These are phyloP conservation scores for Amyelois transitella DNA, from an alignment of 1,140 invertebrate species.

Conservation along the genomic window DNA sequence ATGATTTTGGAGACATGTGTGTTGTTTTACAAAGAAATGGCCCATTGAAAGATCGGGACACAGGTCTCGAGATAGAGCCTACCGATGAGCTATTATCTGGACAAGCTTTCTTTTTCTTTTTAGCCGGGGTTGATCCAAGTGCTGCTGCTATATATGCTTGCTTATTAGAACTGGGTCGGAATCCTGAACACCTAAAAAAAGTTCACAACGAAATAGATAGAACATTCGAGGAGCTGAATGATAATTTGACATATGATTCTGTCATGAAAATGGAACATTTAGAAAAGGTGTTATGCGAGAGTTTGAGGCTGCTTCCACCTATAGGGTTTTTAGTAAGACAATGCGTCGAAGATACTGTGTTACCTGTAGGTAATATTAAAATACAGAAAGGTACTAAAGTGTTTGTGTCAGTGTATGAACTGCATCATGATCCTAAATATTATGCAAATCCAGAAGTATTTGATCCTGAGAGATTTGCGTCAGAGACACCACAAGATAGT, in stretches of 20 bases:
- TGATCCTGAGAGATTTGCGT: conserved; percentile 76
- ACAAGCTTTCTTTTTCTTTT: conserved; percentile 73
- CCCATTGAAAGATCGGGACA: conserved; percentile 22
- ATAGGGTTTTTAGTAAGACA: conserved; percentile 55
- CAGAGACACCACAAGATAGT: conserved; percentile 66
- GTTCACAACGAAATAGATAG: conserved; percentile 60
- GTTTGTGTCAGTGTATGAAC: conserved; percentile 72
- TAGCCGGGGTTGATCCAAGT: conserved; percentile 75
- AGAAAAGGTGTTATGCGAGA: conserved; percentile 61
- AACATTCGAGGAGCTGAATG: conserved; percentile 33
- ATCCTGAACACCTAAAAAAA: conserved; percentile 58
- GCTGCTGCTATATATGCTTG: conserved; percentile 50
- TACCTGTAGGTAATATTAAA: conserved; percentile 53
- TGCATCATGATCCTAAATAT: conserved; percentile 76
- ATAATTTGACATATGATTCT: conserved; percentile 55
- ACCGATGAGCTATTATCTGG: conserved; percentile 65
- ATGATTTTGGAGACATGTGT: conserved; percentile 43
- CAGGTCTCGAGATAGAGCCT: conserved; percentile 29
- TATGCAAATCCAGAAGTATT: conserved; percentile 77
- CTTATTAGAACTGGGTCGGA: conserved; percentile 46
- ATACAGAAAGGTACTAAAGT: conserved; percentile 71
- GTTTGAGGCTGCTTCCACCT: conserved; percentile 70
- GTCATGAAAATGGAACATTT: conserved; percentile 62
- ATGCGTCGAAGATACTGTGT: conserved; percentile 54
- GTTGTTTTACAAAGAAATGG: conserved; percentile 31